Evolutionary conservation across 2,888 invertebrate genomes (phyloP), one percentile per base, ranked within the genome.

Genomic region (Drosophila mulleri): DNA sequence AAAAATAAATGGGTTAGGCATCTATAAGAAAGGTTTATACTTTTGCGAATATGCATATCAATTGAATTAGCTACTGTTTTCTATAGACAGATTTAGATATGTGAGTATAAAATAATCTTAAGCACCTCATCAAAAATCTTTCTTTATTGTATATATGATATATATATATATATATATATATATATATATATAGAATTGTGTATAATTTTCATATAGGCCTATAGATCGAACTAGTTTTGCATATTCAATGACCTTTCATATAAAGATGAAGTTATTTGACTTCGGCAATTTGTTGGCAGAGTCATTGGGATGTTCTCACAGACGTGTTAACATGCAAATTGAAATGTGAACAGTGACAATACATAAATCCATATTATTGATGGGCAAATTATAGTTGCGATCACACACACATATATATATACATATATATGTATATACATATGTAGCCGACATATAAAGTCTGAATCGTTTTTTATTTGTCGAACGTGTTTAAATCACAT

Each of bases 281-380:
- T 18, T 58, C 67, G 77, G 58, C 86, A 75, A 83, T 88, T 77
- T 88, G 82, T 84, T 88, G 82, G 72, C 80, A 12, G n/a, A 72
- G 77, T 74, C 82, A 76, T 64, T 76, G 39, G 48, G 58, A 48
- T 41, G 61, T 60, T 74, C 62, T 69, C 71, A 71, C 64, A 48
- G 60, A 77, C 75, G 82, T 88, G 89, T 82, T 72, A 75, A 86
- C 75, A 88, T 83, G 89, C 80, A 83, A 83, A 89, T 89, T 80
- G 77, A 87, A 77, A 82, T 75, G 69, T 79, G 42, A 66, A 73
- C 50, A 64, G 32, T 41, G 50, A 60, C 67, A 67, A 47, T 47
- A 20, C 61, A 80, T 74, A 60, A 56, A 52, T 65, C 56, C 35
- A 48, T 50, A 53, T 64, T 47, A 65, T 45, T 53, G 73, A 69